Evolutionary conservation across 2,113 vertebrate genomes (phyloP), one percentile per base, ranked within the genome.

Genomic region (Phyllostomus hastatus): DNA sequence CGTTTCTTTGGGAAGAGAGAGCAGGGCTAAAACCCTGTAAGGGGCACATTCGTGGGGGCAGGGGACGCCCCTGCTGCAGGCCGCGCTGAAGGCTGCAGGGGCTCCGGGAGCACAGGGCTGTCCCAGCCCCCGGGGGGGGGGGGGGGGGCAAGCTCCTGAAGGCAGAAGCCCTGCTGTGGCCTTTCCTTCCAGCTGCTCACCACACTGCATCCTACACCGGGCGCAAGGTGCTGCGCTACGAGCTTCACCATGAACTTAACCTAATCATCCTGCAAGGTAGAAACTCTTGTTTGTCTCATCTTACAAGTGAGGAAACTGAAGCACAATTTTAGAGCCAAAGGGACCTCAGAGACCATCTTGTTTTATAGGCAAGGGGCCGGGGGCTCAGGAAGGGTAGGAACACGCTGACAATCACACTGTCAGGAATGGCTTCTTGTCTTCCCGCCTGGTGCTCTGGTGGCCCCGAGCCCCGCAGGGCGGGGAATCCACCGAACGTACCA

Each of bases 1-100:
- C 4, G n/a, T 80, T 57, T 88, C 94, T 91, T 33, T 75, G 28
- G 22, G 35, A 95, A 79, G 70, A 78, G 75, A 76, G 35, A 33
- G 15, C 3, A 31, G 48, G n/a, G 33, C 88, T 69, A 93, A 31
- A 64, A 64, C 46, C 10, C 75, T 54, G 75, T 5, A 15, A 35
- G 38, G 15, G 38, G 48, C 57, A 64, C 2, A 7, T 14, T 81
- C 35, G 66, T 1, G 16, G 79, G 0, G 0, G 22, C 6, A 1
- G 48, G 38, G 24, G 41, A 50, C 11, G 11, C 14, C 46, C 46
- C 73, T 19, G 59, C n/a, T 11, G 3, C 9, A 22, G 43, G 50
- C 19, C 26, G 43, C 10, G 31, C 61, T 10, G 4, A 33, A 16
- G 59, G 41, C 4, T 4, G 7, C 7, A 26, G 33, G n/a, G 33